Evolutionary conservation across 2,888 invertebrate genomes (phyloP), one percentile per base, ranked within the genome.

Genomic region (Nysson spinosus): DNA sequence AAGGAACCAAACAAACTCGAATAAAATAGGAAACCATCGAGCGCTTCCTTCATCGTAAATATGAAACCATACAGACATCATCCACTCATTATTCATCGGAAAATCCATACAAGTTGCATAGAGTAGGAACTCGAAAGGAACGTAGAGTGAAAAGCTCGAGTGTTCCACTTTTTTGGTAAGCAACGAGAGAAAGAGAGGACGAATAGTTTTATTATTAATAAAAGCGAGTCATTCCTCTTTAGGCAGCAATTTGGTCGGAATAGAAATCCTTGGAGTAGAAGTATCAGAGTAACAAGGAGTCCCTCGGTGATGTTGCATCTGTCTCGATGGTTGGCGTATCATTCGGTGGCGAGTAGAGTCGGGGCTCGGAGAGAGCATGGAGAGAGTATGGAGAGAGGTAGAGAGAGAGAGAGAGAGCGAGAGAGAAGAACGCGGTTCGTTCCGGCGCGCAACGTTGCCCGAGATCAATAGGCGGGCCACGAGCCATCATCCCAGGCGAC

Each of bases 391-490:
- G 20, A 11, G 37, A 35, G 46, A 19, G 51, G 24, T 50, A 20
- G 42, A 11, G 24, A 37, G 22, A 4, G 46, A 46, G 39, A 26
- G 28, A 44, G 43, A 44, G 62, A 58, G 57, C 39, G 19, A 68
- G 66, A 58, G 57, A 65, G 46, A 32, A n/a, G 56, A 56, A 56
- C 55, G 63, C 47, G 62, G 49, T 72, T 70, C 68, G 75, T 79
- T 79, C 76, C 69, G 72, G 71, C 77, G 78, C 78, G 78, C 79
- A 76, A 83, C 78, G 79, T 77, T 77, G 76, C 75, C 84, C 83
- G 83, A 83, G 83, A 84, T 84, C 84, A 83, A 84, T 84, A 84
- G 83, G 77, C 78, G 78, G 78, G 74, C 75, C 82, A 77, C 80
- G 75, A 80, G 75, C 78, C 79, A 80, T 78, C 78, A 82, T 81